Base-by-base conservation (phyloP, 2,113 vertebrate genomes). In the Poecile atricapillus region DNA sequence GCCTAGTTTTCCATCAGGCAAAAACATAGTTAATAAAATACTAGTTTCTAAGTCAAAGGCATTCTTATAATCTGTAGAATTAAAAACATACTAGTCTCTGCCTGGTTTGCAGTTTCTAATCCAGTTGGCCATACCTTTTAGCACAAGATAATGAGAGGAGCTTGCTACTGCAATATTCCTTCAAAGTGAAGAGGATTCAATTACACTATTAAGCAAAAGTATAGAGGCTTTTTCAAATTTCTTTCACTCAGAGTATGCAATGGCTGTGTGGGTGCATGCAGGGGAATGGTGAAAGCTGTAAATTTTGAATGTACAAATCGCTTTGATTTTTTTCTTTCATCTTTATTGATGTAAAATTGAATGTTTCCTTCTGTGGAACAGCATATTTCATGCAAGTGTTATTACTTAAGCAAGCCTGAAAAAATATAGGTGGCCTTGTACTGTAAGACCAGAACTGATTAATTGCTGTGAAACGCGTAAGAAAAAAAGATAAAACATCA, bases 281-380 rank as follows among this genome's bases (percentile, higher is more conserved):
- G 22, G 19, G 50, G 11, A 79, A 89, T 68, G 31, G 58, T 28
- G 43, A 83, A 86, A 83, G 55, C n/a, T 80, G 49, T 85, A 67
- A n/a, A 90, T 89, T 89, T 79, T 73, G 50, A 83, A 77, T 56
- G 28, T 82, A 46, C 59, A 83, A 71, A 86, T 88, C 53, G 22
- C 70, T 94, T 83, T 88, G 67, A 88, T 89, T 91, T 80, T 89
- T 92, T 71, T 87, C 79, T 83, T 88, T 96, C 67, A 73, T 76
- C 46, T 86, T n/a, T 49, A 70, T 73, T 65, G 71, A 46, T 90
- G 55, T 83, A 53, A 85, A 62, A 93, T 88, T 55, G 79, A 86
- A 84, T 35, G 30, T 33, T 83, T 90, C 64, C 69, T 87, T 83
- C 77, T 91, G 27, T 62, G 60, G 33, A 70, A 69, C 59, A 70